Percentiles rank a stretch among this genome's conserved stretches.
phyloP scores from a whole-genome alignment of 2,797 vertebrate species.

The Gallinago nigripennis region DNA sequence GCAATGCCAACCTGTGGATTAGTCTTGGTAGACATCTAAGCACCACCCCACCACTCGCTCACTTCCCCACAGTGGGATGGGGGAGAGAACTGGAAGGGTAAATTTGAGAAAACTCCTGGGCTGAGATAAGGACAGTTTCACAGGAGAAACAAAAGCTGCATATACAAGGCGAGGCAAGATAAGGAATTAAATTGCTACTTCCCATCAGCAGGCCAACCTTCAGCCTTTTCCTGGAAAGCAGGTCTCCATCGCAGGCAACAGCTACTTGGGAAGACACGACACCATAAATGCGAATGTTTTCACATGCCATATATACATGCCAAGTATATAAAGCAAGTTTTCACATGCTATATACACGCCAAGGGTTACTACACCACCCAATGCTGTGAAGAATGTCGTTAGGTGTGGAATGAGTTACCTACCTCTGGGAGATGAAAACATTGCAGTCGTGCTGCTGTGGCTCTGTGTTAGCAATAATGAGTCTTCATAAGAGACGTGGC shows the following conservation, averaged over 20 bases:
- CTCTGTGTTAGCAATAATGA: not conserved
- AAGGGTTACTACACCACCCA: not conserved
- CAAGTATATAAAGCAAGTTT: too few species aligned
- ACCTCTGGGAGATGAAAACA: not conserved
- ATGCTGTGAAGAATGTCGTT: not conserved
- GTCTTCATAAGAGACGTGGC: not conserved
- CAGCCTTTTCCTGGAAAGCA: not conserved
- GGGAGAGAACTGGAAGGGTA: not conserved
- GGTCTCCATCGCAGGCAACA: accelerated
- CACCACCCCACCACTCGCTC: not conserved
- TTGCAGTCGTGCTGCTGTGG: not conserved
- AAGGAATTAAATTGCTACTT: not conserved
- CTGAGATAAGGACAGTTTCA: not conserved
- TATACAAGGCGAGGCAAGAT: not conserved
- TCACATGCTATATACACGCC: accelerated
- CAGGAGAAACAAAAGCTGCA: not conserved
- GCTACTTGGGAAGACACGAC: not conserved
- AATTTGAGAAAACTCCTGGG: not conserved
- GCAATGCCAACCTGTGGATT: not conserved
- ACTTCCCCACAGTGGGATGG: not conserved
- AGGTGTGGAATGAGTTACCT: not conserved
- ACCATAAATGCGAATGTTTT: accelerated
- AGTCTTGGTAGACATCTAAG: not conserved
- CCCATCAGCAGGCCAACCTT: not conserved
- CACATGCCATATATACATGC: accelerated